phyloP scores from a whole-genome alignment of 2,888 invertebrate genomes.

The Drosophila nr. perissopoda region DNA sequence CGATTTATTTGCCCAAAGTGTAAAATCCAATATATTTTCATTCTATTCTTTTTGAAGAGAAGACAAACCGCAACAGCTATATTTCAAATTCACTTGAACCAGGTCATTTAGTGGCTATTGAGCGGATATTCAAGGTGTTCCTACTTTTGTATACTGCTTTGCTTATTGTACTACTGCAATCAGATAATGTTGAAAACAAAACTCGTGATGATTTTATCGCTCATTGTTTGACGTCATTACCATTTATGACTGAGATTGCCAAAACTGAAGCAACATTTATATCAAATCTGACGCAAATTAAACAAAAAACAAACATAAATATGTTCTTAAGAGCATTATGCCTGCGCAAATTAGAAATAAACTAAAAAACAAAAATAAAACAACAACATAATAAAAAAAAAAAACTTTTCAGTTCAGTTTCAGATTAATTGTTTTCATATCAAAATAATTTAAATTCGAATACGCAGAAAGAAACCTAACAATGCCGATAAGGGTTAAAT shows the following conservation, averaged over 20 bases:
- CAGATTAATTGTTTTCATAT: slow-evolving; percentile 25
- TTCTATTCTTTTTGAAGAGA: background rate
- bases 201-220: background rate
- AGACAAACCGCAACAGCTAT: background rate
- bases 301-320: background rate
- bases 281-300: slow-evolving; percentile 3
- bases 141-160: too few relatives aligned
- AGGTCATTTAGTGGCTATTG: background rate
- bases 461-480: background rate
- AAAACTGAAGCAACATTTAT: slow-evolving; percentile 1
- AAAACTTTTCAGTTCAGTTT: background rate
- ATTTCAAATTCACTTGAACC: background rate
- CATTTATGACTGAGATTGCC: background rate
- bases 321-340: background rate
- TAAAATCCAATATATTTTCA: background rate
- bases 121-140: background rate
- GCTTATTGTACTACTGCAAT: background rate
- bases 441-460: slow-evolving; percentile 8
- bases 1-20: background rate
- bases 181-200: background rate
- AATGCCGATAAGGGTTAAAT: slow-evolving; percentile 22
- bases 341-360: background rate
- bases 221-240: slow-evolving; percentile 1
- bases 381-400: background rate
- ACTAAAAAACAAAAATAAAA: background rate